phyloP scores from a whole-genome alignment of 2,113 vertebrate species.

The Aythya baeri region DNA sequence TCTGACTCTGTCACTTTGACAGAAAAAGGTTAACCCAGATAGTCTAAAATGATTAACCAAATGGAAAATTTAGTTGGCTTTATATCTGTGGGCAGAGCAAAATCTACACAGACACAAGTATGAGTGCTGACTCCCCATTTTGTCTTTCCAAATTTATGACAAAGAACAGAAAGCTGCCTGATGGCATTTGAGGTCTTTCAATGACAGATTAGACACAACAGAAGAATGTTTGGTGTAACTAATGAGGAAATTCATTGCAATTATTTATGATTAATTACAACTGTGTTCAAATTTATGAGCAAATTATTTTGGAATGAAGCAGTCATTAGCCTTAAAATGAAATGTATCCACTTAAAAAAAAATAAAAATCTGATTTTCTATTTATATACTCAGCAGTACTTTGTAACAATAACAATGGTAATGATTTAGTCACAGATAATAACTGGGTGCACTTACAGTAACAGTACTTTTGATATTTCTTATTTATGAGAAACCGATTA shows the following conservation, averaged over 20 bases:
- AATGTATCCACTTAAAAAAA: not conserved
- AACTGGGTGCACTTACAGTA: not conserved
- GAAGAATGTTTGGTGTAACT: not conserved
- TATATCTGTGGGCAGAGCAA: slow-evolving; percentile 29
- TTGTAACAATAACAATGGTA: not conserved
- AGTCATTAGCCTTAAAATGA: not conserved
- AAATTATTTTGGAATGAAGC: not conserved
- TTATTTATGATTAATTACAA: slow-evolving; percentile 1
- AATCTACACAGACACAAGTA: not conserved
- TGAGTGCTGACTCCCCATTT: slow-evolving; percentile 49
- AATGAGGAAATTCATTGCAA: slow-evolving; percentile 27
- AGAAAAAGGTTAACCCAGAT: slow-evolving; percentile 37
- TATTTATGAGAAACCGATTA: not conserved
- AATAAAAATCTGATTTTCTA: not conserved
- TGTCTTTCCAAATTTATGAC: slow-evolving; percentile 50
- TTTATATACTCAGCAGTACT: not conserved
- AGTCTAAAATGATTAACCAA: slow-evolving; percentile 21
- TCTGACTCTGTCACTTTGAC: not conserved
- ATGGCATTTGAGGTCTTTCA: slow-evolving; percentile 29
- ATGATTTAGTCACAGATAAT: not conserved
- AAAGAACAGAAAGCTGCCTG: slow-evolving; percentile 10
- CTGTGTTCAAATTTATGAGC: not conserved
- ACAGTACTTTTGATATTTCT: not conserved
- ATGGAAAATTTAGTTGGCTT: not conserved
- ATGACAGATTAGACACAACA: not conserved